Conservation (phyloP, 2,888 invertebrate genomes). For the Odontocerum albicorne region DNA sequence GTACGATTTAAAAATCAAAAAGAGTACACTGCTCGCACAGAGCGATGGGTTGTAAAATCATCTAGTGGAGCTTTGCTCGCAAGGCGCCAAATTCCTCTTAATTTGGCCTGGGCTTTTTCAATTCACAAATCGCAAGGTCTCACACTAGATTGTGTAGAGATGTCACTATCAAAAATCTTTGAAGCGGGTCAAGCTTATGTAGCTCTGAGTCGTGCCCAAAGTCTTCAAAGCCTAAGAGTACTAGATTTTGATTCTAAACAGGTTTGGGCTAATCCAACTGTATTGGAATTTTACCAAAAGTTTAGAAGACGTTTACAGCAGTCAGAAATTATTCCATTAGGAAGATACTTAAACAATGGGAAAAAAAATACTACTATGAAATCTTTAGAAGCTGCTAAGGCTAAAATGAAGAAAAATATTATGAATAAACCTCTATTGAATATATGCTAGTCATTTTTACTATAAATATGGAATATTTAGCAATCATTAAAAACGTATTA, state of each 20-base stretch:
- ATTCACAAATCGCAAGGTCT: constrained; percentile 96
- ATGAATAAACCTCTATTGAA: constrained; percentile 46
- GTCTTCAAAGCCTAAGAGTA: constrained; percentile 80
- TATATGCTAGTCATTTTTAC: constrained; percentile 25
- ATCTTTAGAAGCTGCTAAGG: constrained; percentile 37
- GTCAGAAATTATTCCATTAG: constrained; percentile 65
- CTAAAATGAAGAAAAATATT: constrained; percentile 46
- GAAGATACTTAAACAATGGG: constrained; percentile 51
- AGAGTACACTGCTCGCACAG: constrained; percentile 71
- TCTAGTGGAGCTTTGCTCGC: constrained; percentile 57
- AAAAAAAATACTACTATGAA: constrained; percentile 42
- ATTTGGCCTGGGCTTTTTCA: constrained; percentile 96
- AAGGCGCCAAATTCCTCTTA: constrained; percentile 78
- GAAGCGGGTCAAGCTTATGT: constrained; percentile 97
- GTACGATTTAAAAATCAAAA: constrained; percentile 75
- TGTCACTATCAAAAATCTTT: constrained; percentile 88
- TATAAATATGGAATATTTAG: not conserved
- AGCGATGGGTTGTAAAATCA: constrained; percentile 81
- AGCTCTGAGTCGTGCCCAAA: constrained; percentile 89
- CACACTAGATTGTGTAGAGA: constrained; percentile 93
- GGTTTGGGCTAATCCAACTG: constrained; percentile 86
- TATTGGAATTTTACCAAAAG: constrained; percentile 78
- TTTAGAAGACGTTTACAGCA: constrained; percentile 66
- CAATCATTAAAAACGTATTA: not conserved
- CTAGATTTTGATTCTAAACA: constrained; percentile 84